Conservation (phyloP, 2,113 vertebrate species). For the Carettochelys insculpta region DNA sequence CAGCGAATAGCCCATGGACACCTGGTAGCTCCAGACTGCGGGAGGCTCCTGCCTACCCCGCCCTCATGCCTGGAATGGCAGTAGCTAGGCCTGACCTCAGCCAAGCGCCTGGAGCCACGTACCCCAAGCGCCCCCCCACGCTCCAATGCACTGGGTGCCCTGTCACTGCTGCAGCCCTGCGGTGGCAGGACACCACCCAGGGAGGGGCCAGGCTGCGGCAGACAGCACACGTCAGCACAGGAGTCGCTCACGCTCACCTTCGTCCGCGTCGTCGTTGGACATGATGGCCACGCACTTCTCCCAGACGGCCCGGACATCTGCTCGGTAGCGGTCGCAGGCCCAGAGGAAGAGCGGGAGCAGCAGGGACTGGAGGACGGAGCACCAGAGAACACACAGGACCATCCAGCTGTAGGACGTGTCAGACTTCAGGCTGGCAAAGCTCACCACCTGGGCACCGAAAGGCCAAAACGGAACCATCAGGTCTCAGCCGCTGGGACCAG, state of each 20-base stretch:
- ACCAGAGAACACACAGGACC: slow-evolving; percentile 92
- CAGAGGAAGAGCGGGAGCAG: slow-evolving; percentile 90
- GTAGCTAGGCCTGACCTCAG: too few relatives aligned
- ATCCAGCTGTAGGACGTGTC: slow-evolving; percentile 89
- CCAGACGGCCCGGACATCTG: slow-evolving; percentile 87
- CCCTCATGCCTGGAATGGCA: neutral
- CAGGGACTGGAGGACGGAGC: slow-evolving; percentile 90
- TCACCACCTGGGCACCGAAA: slow-evolving; percentile 83
- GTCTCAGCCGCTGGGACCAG: neutral
- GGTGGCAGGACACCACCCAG: too few relatives aligned
- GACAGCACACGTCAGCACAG: neutral
- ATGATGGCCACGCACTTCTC: slow-evolving; percentile 91
- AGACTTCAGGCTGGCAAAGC: slow-evolving; percentile 89
- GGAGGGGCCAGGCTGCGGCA: neutral
- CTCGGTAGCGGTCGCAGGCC: slow-evolving; percentile 92
- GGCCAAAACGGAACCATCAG: too few relatives aligned
- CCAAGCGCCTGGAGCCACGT: neutral
- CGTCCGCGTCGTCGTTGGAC: slow-evolving; percentile 87
- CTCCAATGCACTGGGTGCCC: neutral
- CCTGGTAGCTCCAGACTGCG: neutral
- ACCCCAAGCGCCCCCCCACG: neutral
- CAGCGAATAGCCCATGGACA: neutral
- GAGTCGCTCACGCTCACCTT: slow-evolving; percentile 77
- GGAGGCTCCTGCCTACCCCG: neutral
- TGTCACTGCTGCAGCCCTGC: neutral